A percentile compares a stretch with the other conserved stretches of the same genome.
phyloP scores from a whole-genome alignment of 2,888 invertebrate species.

The Erebia aethiops region DNA sequence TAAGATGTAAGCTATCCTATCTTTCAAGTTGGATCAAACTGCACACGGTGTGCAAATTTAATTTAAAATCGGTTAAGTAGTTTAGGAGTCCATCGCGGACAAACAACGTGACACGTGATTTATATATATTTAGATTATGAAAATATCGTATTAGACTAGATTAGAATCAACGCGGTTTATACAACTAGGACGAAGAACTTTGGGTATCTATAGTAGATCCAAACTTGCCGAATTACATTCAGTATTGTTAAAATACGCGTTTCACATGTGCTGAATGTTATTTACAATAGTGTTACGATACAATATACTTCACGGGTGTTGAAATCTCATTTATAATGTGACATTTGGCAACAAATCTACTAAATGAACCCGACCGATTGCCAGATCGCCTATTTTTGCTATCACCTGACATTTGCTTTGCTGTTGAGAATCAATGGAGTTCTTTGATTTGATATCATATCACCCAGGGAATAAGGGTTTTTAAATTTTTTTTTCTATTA shows the following conservation, averaged over 20 bases:
- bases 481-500: neutral
- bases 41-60: no score
- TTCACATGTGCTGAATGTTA: neutral
- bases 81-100: no score
- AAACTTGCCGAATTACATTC: neutral
- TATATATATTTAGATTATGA: no score
- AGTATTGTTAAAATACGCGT: neutral
- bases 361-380: constrained; percentile 40
- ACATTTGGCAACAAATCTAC: constrained; percentile 42
- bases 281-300: constrained; percentile 1
- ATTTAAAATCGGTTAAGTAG: no score
- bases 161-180: no score
- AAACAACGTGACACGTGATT: no score
- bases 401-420: constrained; percentile 46
- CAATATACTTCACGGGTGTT: constrained; percentile 18
- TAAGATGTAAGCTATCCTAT: no score
- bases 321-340: constrained; percentile 13
- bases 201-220: neutral
- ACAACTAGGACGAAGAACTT: neutral
- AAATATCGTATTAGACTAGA: no score
- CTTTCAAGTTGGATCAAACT: no score
- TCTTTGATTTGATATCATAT: constrained; percentile 5
- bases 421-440: constrained; percentile 15
- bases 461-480: neutral
- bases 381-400: constrained; percentile 47